phyloP scores from a whole-genome alignment of 1,140 invertebrate species.

The Belonocnema kinseyi region DNA sequence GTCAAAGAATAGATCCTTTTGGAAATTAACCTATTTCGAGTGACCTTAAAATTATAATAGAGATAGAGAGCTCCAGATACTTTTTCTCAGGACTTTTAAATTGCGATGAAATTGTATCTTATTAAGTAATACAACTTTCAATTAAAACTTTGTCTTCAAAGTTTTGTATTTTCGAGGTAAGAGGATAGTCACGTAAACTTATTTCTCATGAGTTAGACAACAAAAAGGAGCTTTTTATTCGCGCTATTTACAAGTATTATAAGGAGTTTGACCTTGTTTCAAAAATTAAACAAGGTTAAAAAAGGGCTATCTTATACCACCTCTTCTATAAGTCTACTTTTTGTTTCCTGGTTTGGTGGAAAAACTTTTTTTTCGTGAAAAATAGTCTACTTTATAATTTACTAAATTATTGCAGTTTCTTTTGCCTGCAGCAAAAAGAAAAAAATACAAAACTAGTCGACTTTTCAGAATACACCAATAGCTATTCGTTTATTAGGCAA shows the following conservation, averaged over 20 bases:
- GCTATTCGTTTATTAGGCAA: too few relatives aligned
- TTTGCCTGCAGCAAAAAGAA: too few relatives aligned
- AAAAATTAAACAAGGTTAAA: not conserved
- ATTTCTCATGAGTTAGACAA: not conserved
- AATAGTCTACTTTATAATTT: too few relatives aligned
- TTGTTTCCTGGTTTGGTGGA: too few relatives aligned
- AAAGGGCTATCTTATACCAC: too few relatives aligned
- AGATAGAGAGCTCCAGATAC: not conserved
- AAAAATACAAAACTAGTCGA: too few relatives aligned
- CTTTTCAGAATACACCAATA: too few relatives aligned
- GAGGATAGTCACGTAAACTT: conserved; percentile 14
- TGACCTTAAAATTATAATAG: not conserved
- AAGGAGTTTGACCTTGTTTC: not conserved
- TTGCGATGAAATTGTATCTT: not conserved
- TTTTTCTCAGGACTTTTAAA: not conserved
- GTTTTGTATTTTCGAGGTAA: conserved; percentile 7
- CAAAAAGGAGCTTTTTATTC: conserved; percentile 1
- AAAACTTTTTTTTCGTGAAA: too few relatives aligned
- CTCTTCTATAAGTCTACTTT: too few relatives aligned
- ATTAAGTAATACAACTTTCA: conserved; percentile 4
- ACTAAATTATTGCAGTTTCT: too few relatives aligned
- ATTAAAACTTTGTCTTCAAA: conserved; percentile 15
- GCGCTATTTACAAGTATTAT: not conserved
- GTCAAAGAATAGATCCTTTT: too few relatives aligned
- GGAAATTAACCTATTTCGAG: not conserved